phyloP scores from a whole-genome alignment of 64 coral and sea anemone genomes.

The Catalaphyllia jardinei region DNA sequence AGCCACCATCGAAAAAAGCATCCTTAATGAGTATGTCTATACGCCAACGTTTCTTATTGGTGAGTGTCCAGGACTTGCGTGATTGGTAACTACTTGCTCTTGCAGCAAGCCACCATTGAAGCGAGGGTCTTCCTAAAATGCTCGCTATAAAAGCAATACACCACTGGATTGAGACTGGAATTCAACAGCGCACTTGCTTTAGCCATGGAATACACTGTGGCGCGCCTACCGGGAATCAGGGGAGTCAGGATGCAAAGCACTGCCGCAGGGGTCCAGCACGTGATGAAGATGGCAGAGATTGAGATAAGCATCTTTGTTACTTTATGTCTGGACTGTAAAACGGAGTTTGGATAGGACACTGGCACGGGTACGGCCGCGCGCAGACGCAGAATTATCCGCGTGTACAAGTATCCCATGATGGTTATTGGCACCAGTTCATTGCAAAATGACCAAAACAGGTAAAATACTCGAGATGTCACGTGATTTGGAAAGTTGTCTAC shows the following conservation, averaged over 20 bases:
- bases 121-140: neutral
- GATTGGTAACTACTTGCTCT: neutral
- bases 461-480: neutral
- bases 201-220: neutral
- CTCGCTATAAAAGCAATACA: neutral
- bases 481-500: neutral
- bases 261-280: neutral
- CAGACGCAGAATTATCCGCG: neutral
- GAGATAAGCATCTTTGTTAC: neutral
- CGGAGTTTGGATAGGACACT: neutral
- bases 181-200: neutral
- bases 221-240: neutral
- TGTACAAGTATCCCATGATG: neutral
- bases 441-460: neutral
- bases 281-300: neutral
- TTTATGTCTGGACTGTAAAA: neutral
- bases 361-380: neutral
- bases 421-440: neutral
- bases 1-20: too few species aligned
- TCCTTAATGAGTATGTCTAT: too few species aligned
- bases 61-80: neutral
- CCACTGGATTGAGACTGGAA: neutral
- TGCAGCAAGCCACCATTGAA: neutral
- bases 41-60: too few species aligned
- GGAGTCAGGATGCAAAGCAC: neutral